A percentile compares a stretch with the other conserved stretches of the same genome.
phyloP scores from a whole-genome alignment of 2,888 invertebrate genomes.

The Allolobophora icterica region DNA sequence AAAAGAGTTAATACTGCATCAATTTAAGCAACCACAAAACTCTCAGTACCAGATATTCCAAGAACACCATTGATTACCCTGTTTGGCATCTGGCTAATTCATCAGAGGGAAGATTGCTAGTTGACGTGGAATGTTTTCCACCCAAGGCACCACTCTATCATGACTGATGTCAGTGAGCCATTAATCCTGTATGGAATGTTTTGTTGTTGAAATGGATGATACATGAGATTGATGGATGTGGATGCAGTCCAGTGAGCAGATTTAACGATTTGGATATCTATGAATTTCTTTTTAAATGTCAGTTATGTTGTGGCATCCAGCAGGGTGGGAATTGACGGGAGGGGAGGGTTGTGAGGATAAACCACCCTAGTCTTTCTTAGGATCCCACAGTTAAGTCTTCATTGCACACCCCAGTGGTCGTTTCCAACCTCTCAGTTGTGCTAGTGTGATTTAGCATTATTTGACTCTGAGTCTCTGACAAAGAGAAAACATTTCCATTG shows the following conservation, averaged over 20 bases:
- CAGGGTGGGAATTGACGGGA: no score
- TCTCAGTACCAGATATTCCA: background rate
- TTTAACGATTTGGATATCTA: background rate
- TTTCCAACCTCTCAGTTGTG: no score
- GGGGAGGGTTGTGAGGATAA: no score
- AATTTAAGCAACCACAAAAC: background rate
- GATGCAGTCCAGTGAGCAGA: background rate
- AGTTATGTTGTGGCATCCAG: background rate
- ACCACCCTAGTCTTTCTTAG: no score
- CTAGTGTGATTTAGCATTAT: no score
- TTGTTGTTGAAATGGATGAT: constrained; percentile 10
- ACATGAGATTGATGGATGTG: background rate
- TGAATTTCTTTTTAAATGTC: background rate
- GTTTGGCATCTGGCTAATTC: background rate
- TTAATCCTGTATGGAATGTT: background rate
- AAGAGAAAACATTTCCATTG: no score
- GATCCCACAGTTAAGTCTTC: no score
- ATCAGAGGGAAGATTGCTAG: background rate
- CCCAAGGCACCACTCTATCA: background rate
- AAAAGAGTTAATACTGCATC: background rate
- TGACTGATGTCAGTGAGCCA: background rate
- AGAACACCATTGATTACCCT: background rate
- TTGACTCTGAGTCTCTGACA: no score
- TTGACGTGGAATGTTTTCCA: background rate
- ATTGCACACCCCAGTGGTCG: no score